Percentiles rank a stretch among this genome's conserved stretches.
Conservation (phyloP, 2,113 vertebrate genomes). For the Harpagus bidentatus region DNA sequence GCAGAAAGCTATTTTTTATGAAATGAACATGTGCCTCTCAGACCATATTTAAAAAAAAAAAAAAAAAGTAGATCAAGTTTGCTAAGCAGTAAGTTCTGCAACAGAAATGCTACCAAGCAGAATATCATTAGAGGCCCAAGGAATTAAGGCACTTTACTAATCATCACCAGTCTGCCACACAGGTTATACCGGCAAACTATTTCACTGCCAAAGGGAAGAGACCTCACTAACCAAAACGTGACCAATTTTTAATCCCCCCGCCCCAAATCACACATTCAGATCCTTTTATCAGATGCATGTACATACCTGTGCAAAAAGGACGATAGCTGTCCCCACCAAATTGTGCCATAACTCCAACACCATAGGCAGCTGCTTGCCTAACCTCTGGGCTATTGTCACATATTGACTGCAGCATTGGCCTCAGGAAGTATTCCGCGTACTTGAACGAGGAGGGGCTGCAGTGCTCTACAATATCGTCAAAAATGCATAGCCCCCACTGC, state of each 20-base stretch:
- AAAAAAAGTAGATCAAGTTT: background rate
- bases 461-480: slow-evolving; percentile 95
- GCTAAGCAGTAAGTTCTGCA: background rate
- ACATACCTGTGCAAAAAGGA: slow-evolving; percentile 90
- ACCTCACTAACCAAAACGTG: background rate
- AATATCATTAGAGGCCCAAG: background rate
- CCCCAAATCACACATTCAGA: no score
- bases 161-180: background rate
- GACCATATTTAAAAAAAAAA: background rate
- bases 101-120: background rate
- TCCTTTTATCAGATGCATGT: fast-evolving
- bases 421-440: slow-evolving; percentile 91
- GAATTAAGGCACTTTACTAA: background rate
- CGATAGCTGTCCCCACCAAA: slow-evolving; percentile 94
- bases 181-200: background rate
- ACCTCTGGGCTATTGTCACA: slow-evolving; percentile 94
- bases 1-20: background rate
- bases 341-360: slow-evolving; percentile 95
- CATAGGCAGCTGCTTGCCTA: slow-evolving; percentile 93
- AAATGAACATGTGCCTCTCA: background rate
- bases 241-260: background rate
- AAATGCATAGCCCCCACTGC: slow-evolving; percentile 98
- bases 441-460: slow-evolving; percentile 97
- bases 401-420: slow-evolving; percentile 89
- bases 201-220: background rate